phyloP scores from a whole-genome alignment of 2,113 vertebrate genomes.

The Notarius lentiginosus region DNA sequence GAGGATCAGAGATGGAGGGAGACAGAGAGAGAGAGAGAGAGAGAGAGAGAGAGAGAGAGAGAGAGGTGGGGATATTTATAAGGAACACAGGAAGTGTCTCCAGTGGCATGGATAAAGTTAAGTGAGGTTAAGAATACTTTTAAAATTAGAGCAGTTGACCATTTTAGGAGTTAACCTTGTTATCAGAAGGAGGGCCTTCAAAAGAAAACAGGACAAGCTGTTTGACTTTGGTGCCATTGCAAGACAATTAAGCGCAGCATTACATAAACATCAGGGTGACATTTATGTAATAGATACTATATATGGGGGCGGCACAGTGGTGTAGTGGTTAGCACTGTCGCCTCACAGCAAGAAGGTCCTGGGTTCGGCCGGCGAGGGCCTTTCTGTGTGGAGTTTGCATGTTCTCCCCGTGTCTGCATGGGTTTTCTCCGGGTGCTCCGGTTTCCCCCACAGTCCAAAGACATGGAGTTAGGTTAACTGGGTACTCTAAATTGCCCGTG shows the following conservation, averaged over 20 bases:
- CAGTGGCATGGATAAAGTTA: conserved; percentile 53
- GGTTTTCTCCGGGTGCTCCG: no score
- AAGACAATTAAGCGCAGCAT: neutral
- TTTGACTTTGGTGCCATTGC: conserved; percentile 13
- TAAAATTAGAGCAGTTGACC: conserved; percentile 56
- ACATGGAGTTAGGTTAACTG: no score
- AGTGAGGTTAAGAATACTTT: conserved; percentile 62
- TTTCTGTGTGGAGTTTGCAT: no score
- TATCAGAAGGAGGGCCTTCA: conserved; percentile 24
- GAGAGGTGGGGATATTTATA: conserved; percentile 32
- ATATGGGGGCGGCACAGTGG: no score
- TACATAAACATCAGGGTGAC: neutral
- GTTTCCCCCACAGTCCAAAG: no score
- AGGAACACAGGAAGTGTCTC: conserved; percentile 47
- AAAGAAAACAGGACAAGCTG: conserved; percentile 40
- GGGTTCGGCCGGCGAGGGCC: no score
- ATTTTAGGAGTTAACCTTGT: conserved; percentile 54
- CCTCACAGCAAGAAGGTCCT: no score
- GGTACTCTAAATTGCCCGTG: no score
- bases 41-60: neutral
- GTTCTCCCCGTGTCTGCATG: no score
- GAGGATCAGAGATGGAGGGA: conserved; percentile 1
- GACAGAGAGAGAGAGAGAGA: neutral
- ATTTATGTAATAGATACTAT: neutral
- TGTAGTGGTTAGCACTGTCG: no score